These are phyloP conservation scores for Hydra vulgaris DNA, from an alignment of 30 jellyfish, hydroid and myxozoan species.

Conservation along the genomic window DNA sequence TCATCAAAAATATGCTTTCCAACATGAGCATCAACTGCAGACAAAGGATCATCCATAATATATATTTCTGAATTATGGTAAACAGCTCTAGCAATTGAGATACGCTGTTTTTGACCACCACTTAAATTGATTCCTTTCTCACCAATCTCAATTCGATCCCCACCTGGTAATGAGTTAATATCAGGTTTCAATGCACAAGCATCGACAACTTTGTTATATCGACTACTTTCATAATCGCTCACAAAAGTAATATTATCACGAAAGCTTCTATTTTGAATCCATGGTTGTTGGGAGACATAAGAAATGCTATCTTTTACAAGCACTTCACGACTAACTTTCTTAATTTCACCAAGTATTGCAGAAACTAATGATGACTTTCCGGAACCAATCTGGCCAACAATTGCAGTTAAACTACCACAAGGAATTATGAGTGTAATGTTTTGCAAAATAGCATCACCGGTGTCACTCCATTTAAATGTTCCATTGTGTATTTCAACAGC, in stretches of 20 bases:
- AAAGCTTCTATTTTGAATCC: constrained; percentile 93
- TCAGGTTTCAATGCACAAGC: constrained; percentile 86
- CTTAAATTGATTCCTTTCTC: constrained; percentile 98
- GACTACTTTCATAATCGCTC: constrained; percentile 25
- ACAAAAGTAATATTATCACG: constrained; percentile 73
- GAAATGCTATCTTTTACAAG: constrained; percentile 62
- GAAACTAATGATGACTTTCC: constrained; percentile 88
- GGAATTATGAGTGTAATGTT: constrained; percentile 31
- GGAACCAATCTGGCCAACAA: constrained; percentile 95
- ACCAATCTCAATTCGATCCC: constrained; percentile 94
- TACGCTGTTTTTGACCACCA: constrained; percentile 99
- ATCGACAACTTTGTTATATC: constrained; percentile 53
- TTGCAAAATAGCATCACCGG: constrained; percentile 10
- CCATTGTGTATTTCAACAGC: constrained; percentile 21
- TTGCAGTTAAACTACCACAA: constrained; percentile 53
- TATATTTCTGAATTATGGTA: constrained; percentile 78
- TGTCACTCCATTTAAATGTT: constrained; percentile 20
- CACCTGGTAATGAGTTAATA: constrained; percentile 58
- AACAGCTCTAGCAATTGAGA: constrained; percentile 92
- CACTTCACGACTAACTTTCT: constrained; percentile 60
- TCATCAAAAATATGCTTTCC: constrained; percentile 81
- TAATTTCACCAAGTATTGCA: constrained; percentile 87
- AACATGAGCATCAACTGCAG: constrained; percentile 97
- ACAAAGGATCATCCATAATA: constrained; percentile 86
- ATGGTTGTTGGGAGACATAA: constrained; percentile 94